Percentiles rank a stretch among this genome's conserved stretches.
Conservation (phyloP, 2,797 vertebrate species). For the Sebastes elongatus region DNA sequence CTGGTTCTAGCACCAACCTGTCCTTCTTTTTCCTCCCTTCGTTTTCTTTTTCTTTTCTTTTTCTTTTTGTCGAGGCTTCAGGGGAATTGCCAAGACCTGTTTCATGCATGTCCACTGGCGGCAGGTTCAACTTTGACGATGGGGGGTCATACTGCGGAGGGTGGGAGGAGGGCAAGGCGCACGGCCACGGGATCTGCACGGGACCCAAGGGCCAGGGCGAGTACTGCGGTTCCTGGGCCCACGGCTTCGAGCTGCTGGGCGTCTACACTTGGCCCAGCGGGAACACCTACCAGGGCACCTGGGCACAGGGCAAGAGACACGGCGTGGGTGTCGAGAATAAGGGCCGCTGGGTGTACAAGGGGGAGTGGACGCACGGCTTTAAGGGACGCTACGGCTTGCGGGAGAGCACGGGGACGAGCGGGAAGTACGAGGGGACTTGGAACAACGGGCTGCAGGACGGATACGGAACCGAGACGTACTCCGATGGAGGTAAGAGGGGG, state of each 20-base stretch:
- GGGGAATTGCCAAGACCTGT: constrained; percentile 94
- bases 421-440: constrained; percentile 98
- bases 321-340: constrained; percentile 97
- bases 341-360: constrained; percentile 98
- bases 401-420: constrained; percentile 93
- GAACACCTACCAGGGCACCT: constrained; percentile 98
- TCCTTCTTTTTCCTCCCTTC: constrained; percentile 54
- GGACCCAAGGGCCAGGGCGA: constrained; percentile 99
- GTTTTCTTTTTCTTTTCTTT: constrained; percentile 74
- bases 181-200: constrained; percentile 98
- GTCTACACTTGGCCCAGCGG: constrained; percentile 99
- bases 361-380: constrained; percentile 98
- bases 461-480: constrained; percentile 98
- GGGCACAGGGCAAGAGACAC: constrained; percentile 98
- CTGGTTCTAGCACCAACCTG: constrained; percentile 62
- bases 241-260: constrained; percentile 97
- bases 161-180: constrained; percentile 99
- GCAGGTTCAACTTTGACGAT: constrained; percentile 99
- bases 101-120: constrained; percentile 99
- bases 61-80: constrained; percentile 85
- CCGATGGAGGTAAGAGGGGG: constrained; percentile 92
- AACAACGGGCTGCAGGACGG: constrained; percentile 98
- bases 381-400: constrained; percentile 98
- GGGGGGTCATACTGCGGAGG: constrained; percentile 99
- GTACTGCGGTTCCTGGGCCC: constrained; percentile 97